These are phyloP conservation scores for Montifringilla adamsi DNA, from an alignment of 2,113 vertebrate genomes.

Conservation along the genomic window DNA sequence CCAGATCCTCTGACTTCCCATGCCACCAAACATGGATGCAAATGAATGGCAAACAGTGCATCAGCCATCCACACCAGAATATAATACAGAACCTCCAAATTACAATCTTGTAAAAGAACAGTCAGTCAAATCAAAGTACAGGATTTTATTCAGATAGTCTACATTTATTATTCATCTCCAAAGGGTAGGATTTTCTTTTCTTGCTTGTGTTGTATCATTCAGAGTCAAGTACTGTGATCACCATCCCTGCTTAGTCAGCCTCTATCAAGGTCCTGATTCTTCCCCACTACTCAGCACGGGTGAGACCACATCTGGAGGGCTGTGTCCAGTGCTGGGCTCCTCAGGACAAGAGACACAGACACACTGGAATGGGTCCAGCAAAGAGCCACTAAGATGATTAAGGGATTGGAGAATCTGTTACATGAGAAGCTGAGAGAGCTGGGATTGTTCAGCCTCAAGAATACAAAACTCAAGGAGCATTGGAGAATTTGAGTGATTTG, in stretches of 20 bases:
- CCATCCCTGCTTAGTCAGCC: neutral
- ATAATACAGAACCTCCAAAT: neutral
- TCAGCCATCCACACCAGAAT: neutral
- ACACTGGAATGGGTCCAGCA: neutral
- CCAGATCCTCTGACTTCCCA: neutral
- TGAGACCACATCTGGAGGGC: neutral
- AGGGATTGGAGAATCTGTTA: neutral
- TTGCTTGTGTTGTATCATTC: neutral
- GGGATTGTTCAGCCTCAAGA: neutral
- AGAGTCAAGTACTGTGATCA: neutral
- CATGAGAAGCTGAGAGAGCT: neutral
- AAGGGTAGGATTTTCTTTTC: neutral
- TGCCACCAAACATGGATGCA: neutral
- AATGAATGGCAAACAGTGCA: neutral
- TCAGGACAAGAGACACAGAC: neutral
- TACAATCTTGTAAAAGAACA: accelerated
- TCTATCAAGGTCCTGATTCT: neutral
- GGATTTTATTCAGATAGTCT: neutral
- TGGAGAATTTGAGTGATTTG: neutral
- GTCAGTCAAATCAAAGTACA: neutral
- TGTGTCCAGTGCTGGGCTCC: neutral
- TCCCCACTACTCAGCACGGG: neutral
- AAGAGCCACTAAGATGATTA: neutral
- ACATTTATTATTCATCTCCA: neutral
- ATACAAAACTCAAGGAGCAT: neutral